Evolutionary conservation across 2,888 invertebrate genomes (phyloP), one percentile per base, ranked within the genome.

Genomic region (Corythucha ciliata): DNA sequence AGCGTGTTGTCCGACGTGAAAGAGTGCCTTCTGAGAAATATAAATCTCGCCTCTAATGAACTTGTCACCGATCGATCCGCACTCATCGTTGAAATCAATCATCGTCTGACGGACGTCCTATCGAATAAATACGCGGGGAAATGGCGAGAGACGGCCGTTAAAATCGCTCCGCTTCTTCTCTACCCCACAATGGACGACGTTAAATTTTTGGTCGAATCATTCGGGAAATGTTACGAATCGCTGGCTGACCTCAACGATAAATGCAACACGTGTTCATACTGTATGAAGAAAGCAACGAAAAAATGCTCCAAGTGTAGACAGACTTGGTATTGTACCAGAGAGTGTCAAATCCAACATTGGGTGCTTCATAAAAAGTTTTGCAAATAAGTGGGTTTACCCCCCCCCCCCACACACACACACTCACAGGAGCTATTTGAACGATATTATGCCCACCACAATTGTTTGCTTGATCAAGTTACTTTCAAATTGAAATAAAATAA

Each of bases 1-100:
- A 55, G 57, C 32, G 52, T 55, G 22, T 53, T 59, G 25, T 52
- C 49, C 20, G 53, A 57, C 12, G 41, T 59, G n/a, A 58, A 55
- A 51, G 37, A 49, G 33, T 54, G 52, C 46, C 48, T 54, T 32
- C 49, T 50, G 41, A 52, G 33, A 20, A 29, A 53, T 16, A 47
- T 50, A 10, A n/a, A 56, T 16, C 26, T 42, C 4, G 22, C 41
- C 5, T 7, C 51, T 4, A 51, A 57, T 39, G 50, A 46, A 10
- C 39, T 46, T 20, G 29, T 41, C 6, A 18, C 46, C 18, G 49
- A 44, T 36, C 46, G 24, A 20, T 39, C 37, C n/a, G 33, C 53
- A 7, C 27, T 57, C 8, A 56, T 57, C 18, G 40, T 57, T 7
- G 57, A 57, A 37, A 42, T 57, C 14, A 48, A 45, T 18, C 26